Base-by-base conservation (phyloP, 2,113 vertebrate genomes). In the Corapipo altera region DNA sequence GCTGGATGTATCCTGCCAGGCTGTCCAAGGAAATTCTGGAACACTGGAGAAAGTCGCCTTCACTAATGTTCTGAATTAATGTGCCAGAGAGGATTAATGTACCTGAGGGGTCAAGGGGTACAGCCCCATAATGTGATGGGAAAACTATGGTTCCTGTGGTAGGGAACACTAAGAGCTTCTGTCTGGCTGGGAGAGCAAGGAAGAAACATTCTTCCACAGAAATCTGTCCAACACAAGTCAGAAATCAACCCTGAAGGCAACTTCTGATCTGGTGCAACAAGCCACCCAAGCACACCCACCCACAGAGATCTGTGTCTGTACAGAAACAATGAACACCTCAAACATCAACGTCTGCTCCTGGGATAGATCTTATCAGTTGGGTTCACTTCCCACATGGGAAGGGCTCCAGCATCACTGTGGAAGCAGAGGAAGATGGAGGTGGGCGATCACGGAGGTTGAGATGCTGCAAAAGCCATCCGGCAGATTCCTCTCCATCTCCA, bases 1-100 rank as follows among this genome's bases (percentile, higher is more conserved):
- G 8, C 79, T 6, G 48, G 48, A 79, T 44, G 49, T 11, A 33
- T 33, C 74, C 52, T 41, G 41, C 57, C 6, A 3, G 28, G 51
- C 35, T 76, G 67, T 37, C 58, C 67, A 48, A 43, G 19, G 12
- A 78, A 65, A 62, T 10, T 22, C 59, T 11, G 6, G 49, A 85
- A 81, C 20, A 11, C 18, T 16, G 41, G 17, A 64, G 20, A 75
- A 81, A 58, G 49, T 81, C 74, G 58, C 64, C 89, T 85, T 92
- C 49, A 57, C 1, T 0, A 1, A 1, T 13, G 23, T n/a, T n/a
- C 57, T 49, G 30, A 39, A 76, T 13, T 15, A 14, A 4, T 0
- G 3, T 12, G 24, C 11, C 46, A 62, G 48, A 74, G 9, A 43
- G 3, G 26, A 64, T 51, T 27, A 51, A 27, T 27, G 49, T 27